Conservation (phyloP, 2,113 vertebrate species). For the Oryctolagus cuniculus region DNA sequence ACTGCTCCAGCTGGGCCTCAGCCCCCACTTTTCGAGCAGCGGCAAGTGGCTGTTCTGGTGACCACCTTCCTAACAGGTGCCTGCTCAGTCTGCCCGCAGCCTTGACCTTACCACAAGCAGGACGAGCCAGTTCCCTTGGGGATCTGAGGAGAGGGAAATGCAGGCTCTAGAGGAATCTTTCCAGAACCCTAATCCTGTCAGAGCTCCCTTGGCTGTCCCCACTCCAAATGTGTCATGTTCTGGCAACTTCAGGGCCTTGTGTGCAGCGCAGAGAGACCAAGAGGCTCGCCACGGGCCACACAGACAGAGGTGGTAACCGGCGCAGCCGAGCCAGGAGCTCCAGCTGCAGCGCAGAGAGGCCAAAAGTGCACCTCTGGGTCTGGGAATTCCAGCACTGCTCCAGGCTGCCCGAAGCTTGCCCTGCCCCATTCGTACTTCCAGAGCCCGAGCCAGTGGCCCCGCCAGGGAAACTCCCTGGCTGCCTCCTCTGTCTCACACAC, state of each 20-base stretch:
- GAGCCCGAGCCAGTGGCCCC: neutral
- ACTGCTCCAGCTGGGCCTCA: neutral
- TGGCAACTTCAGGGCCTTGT: neutral
- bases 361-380: neutral
- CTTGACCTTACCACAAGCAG: neutral
- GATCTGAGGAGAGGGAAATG: neutral
- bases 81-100: neutral
- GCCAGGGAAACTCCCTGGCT: neutral
- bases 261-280: neutral
- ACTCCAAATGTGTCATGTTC: neutral
- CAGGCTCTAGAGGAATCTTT: neutral
- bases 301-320: neutral
- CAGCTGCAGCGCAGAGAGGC: neutral
- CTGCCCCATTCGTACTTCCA: fast-evolving
- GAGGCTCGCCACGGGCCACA: neutral
- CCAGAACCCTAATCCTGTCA: neutral
- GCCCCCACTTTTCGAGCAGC: neutral
- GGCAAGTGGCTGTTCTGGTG: neutral
- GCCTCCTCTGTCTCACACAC: fast-evolving
- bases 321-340: neutral
- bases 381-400: neutral
- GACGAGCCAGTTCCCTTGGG: neutral
- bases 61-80: neutral
- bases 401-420: neutral
- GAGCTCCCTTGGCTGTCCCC: neutral